A percentile compares a stretch with the other conserved stretches of the same genome.
These are phyloP conservation scores for Epinotia demarniana DNA, from an alignment of 2,888 invertebrate genomes.

Conservation along the genomic window DNA sequence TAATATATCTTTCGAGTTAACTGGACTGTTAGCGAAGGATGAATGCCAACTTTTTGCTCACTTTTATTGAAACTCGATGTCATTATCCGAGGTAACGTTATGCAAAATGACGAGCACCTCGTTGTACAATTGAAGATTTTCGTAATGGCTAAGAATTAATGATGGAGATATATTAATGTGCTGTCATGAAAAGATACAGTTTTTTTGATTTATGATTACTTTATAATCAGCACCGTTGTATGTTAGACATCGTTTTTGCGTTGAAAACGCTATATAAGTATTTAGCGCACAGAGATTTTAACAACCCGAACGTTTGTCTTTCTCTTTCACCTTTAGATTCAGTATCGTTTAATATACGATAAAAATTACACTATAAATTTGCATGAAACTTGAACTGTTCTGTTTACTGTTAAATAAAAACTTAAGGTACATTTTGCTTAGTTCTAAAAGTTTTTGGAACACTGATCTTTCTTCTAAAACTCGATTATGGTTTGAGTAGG, in stretches of 20 bases:
- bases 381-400: too few species aligned
- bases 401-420: too few species aligned
- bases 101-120: constrained; percentile 8
- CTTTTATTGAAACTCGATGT: constrained; percentile 13
- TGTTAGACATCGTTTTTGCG: not conserved
- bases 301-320: not conserved
- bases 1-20: constrained; percentile 19
- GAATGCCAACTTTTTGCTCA: constrained; percentile 21
- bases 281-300: not conserved
- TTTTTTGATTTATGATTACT: constrained; percentile 24
- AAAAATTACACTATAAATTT: too few species aligned
- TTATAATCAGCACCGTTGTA: constrained; percentile 11
- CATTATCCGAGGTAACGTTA: constrained; percentile 21
- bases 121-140: not conserved
- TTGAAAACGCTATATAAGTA: not conserved
- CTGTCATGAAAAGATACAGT: constrained; percentile 4
- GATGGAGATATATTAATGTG: not conserved
- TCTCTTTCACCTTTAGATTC: too few species aligned
- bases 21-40: constrained; percentile 9
- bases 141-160: not conserved
- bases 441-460: too few species aligned
- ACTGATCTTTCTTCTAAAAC: too few species aligned
- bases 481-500: too few species aligned
- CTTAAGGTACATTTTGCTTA: too few species aligned
- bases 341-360: too few species aligned